These are phyloP conservation scores for Odontophorus gujanensis DNA, from an alignment of 2,113 vertebrate species.

Conservation along the genomic window DNA sequence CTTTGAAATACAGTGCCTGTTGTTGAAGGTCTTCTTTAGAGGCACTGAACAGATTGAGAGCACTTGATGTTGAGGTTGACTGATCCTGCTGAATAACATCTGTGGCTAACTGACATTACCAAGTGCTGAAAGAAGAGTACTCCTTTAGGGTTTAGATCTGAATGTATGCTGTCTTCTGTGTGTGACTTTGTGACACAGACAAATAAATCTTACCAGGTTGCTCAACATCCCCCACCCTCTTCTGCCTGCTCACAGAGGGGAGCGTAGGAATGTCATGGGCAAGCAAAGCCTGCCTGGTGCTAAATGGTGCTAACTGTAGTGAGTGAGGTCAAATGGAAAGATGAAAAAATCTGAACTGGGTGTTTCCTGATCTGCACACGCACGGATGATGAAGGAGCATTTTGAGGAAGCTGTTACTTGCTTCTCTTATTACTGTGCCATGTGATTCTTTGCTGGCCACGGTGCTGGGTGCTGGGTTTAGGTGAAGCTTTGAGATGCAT, in stretches of 20 bases:
- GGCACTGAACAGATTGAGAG: background rate
- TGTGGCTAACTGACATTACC: background rate
- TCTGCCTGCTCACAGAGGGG: background rate
- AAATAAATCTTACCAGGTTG: fast-evolving
- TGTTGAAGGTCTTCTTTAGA: background rate
- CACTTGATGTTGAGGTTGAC: background rate
- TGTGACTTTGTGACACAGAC: background rate
- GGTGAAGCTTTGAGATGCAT: background rate
- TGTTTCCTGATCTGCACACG: background rate
- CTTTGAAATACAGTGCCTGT: background rate
- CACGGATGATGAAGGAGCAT: background rate
- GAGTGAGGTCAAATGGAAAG: background rate
- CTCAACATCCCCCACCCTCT: background rate
- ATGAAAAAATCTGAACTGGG: background rate
- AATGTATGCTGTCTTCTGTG: background rate
- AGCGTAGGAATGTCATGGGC: background rate
- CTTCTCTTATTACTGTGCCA: background rate
- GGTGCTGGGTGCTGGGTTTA: background rate
- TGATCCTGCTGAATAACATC: background rate
- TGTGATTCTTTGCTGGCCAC: background rate
- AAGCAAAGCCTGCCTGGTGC: background rate
- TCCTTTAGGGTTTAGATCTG: background rate
- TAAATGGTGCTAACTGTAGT: background rate
- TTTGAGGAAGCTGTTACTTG: background rate
- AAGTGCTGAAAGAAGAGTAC: background rate